A percentile compares a stretch with the other conserved stretches of the same genome.
phyloP scores from a whole-genome alignment of 2,888 invertebrate species.

The Xylophagus ater region DNA sequence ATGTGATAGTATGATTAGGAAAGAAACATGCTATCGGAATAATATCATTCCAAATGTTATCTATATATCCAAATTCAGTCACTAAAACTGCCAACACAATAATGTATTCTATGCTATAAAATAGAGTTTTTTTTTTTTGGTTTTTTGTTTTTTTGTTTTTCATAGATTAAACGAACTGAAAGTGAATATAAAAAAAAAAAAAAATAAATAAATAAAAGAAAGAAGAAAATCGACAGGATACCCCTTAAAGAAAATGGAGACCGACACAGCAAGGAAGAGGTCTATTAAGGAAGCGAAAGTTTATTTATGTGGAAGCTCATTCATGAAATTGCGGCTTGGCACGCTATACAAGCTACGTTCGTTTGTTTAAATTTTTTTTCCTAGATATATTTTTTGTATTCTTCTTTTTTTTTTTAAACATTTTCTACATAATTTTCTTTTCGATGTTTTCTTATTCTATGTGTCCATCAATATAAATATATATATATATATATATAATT shows the following conservation, averaged over 20 bases:
- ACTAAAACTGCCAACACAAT: conserved; percentile 3
- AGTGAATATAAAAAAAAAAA: background rate
- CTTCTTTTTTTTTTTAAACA: background rate
- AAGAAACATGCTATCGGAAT: too few species aligned
- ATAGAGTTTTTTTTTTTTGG: too few species aligned
- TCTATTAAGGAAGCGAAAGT: conserved; percentile 4
- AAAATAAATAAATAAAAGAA: background rate
- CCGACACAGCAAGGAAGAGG: too few species aligned
- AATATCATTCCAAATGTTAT: background rate
- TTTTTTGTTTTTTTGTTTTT: too few species aligned
- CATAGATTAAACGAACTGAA: too few species aligned
- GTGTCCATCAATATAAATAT: too few species aligned
- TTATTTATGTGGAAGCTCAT: conserved; percentile 4
- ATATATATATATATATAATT: too few species aligned
- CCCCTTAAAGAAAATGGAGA: background rate
- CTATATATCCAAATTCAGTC: too few species aligned
- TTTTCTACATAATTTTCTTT: background rate
- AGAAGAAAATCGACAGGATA: background rate
- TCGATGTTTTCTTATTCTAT: too few species aligned
- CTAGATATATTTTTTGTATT: background rate
- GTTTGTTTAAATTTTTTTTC: background rate
- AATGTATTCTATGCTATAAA: too few species aligned
- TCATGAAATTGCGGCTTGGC: background rate
- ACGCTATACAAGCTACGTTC: too few species aligned
- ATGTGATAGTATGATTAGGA: too few species aligned